These are phyloP conservation scores for Acanthococcus lagerstroemiae DNA, from an alignment of 2,888 invertebrate species.

Conservation along the genomic window DNA sequence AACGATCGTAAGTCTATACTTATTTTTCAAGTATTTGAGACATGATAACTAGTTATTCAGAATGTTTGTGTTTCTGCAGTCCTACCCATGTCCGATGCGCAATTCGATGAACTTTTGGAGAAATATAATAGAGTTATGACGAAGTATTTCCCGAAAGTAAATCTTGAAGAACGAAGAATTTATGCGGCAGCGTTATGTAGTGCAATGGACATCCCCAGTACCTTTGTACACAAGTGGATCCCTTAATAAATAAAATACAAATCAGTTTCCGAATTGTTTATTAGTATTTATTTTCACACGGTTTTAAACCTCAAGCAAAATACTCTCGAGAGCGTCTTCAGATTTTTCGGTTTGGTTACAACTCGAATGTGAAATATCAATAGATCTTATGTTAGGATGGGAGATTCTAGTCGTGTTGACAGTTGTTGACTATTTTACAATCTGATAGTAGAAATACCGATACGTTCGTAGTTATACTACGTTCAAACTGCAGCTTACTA, in stretches of 20 bases:
- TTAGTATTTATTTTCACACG: not conserved
- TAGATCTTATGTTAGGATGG: constrained; percentile 4
- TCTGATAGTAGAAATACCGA: constrained; percentile 6
- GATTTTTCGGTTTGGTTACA: not conserved
- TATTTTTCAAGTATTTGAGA: not conserved
- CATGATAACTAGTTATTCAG: not conserved
- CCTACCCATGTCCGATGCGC: not conserved
- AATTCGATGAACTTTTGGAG: not conserved
- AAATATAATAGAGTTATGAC: not conserved
- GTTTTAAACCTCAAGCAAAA: not conserved
- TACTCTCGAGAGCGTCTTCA: not conserved
- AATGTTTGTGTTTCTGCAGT: not conserved
- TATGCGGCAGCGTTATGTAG: not conserved
- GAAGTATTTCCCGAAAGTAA: not conserved
- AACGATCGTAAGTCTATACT: not conserved
- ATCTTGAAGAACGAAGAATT: not conserved
- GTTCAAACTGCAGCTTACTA: constrained; percentile 10
- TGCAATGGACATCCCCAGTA: not conserved
- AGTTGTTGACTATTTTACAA: constrained; percentile 11
- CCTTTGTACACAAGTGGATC: not conserved
- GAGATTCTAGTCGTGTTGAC: constrained; percentile 6
- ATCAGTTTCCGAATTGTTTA: not conserved
- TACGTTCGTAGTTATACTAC: not conserved
- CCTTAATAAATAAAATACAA: not conserved
- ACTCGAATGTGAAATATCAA: constrained; percentile 5